Evolutionary conservation across 2,888 invertebrate species (phyloP), one percentile per base, ranked within the genome.

Genomic region (Cerceris rybyensis): DNA sequence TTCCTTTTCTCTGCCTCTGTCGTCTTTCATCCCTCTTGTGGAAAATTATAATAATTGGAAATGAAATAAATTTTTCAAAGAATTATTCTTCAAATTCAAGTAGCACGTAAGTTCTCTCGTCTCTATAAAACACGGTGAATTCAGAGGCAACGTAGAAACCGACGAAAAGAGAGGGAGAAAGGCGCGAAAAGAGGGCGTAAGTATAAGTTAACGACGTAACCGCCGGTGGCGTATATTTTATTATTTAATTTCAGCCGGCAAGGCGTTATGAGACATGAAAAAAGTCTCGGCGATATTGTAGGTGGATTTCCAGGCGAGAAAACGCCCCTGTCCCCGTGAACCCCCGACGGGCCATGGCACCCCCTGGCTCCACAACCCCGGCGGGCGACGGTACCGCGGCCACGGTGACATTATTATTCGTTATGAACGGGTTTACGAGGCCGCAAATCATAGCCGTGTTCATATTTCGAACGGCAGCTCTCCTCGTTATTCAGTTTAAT

Each of bases 391-490:
- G 28, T 28, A 4, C 28, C 28, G 28, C 28, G 28, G 28, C 28
- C 82, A 84, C 87, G 90, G 91, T 92, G 92, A 92, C 92, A 92
- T 92, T 92, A 92, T 92, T 92, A 92, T 92, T 92, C 92, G 92
- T 92, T 92, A 92, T 91, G 90, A 91, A 91, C 90, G 91, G 90
- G 91, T 92, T 92, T 92, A 92, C 92, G 92, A 92, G 91, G 91
- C 91, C 91, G 91, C 92, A 92, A 92, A 92, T 92, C 92, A 92
- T 91, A 88, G 85, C 89, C 90, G 89, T 92, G 91, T 92, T 92
- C 92, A 92, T 92, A 92, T 92, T 92, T 92, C 90, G 91, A 92
- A 92, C 90, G 88, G 89, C 88, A 87, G 83, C 86, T 90, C 89
- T 91, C 86, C 91, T 92, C 92, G 91, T 92, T 92, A 92, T 92